Percentiles rank a stretch among this genome's conserved stretches.
These are phyloP conservation scores for Marronus borbonicus DNA, from an alignment of 2,888 invertebrate genomes.

Conservation along the genomic window DNA sequence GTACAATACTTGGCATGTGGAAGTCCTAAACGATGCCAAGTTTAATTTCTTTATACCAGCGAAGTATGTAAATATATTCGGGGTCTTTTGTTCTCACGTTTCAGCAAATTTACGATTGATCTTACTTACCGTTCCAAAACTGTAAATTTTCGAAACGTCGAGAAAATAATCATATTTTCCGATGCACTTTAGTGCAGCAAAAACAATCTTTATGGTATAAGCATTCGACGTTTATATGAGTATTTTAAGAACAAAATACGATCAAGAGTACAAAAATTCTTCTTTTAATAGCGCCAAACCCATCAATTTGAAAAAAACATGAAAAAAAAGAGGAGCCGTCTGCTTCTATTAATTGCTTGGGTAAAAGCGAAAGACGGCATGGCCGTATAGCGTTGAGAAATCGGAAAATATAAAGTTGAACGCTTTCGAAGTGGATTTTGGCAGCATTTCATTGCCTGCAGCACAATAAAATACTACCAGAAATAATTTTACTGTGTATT, in stretches of 20 bases:
- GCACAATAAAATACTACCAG: constrained; percentile 18
- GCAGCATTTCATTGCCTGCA: constrained; percentile 11
- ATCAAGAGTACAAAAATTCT: too few species aligned
- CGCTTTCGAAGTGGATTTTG: neutral
- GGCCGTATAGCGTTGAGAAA: neutral
- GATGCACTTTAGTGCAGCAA: neutral
- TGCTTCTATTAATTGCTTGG: neutral
- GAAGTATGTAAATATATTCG: constrained; percentile 11
- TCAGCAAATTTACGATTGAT: neutral
- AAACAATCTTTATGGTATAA: neutral
- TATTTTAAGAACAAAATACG: neutral
- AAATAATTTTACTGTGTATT: constrained; percentile 7
- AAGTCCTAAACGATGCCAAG: neutral
- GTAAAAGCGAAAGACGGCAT: neutral
- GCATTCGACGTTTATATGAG: neutral
- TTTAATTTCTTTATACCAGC: constrained; percentile 10
- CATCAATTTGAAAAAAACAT: neutral
- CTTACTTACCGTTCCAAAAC: neutral
- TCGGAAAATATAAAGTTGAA: constrained; percentile 5
- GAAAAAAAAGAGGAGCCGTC: neutral
- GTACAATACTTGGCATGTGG: neutral
- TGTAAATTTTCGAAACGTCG: neutral
- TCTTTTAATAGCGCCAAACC: neutral
- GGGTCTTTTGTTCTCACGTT: constrained; percentile 9
- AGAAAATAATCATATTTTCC: neutral